These are phyloP conservation scores for Alouatta palliata DNA, from an alignment of 2,113 vertebrate genomes.

Conservation along the genomic window DNA sequence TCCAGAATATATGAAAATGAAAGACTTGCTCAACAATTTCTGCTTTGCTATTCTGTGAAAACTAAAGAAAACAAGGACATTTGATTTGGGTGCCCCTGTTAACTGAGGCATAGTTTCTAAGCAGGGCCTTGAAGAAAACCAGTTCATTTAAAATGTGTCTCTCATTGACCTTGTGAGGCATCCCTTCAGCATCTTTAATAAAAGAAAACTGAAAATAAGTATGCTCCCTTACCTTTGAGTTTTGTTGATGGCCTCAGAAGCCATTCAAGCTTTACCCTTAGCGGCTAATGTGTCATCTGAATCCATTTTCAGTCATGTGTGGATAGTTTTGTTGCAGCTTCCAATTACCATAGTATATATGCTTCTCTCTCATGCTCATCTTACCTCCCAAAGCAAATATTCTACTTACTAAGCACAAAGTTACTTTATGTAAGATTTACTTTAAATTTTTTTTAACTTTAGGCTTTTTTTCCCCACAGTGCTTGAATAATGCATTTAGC, in stretches of 20 bases:
- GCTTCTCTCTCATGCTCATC: background rate
- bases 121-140: slow-evolving; percentile 38
- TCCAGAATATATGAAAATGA: slow-evolving; percentile 4
- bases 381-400: slow-evolving; percentile 24
- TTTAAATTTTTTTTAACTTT: slow-evolving; percentile 44
- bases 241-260: slow-evolving; percentile 39
- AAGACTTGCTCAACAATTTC: background rate
- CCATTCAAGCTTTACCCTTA: slow-evolving; percentile 42
- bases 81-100: background rate
- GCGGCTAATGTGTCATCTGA: slow-evolving; percentile 32
- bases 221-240: background rate
- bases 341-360: slow-evolving; percentile 15
- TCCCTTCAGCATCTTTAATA: background rate
- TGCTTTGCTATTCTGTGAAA: slow-evolving; percentile 34
- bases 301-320: slow-evolving; percentile 36
- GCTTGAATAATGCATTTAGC: slow-evolving; percentile 30
- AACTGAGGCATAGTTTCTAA: slow-evolving; percentile 12
- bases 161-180: slow-evolving; percentile 52
- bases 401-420: slow-evolving; percentile 24
- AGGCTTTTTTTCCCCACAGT: background rate
- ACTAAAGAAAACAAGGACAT: slow-evolving; percentile 29
- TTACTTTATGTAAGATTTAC: slow-evolving; percentile 20
- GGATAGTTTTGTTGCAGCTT: slow-evolving; percentile 3
- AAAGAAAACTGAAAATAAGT: background rate
- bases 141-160: slow-evolving; percentile 37